Conservation (phyloP, 1,140 invertebrate genomes). For the Drosophila repletoides region DNA sequence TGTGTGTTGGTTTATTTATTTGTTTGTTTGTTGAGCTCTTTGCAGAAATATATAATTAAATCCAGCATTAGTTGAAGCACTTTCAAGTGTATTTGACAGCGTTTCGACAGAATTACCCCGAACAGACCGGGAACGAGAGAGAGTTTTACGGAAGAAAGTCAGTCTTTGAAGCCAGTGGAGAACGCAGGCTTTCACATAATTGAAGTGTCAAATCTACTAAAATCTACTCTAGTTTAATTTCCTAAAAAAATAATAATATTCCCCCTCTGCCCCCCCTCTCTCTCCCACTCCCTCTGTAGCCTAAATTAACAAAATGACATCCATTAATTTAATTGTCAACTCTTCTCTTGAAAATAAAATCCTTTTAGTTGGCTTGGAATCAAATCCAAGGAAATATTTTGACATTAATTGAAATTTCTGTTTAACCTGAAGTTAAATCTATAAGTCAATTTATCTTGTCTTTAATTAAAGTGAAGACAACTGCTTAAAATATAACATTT, state of each 20-base stretch:
- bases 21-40: slow-evolving; percentile 45
- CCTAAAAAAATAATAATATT: too few relatives aligned
- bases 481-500: neutral
- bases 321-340: too few relatives aligned
- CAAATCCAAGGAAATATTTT: too few relatives aligned
- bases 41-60: slow-evolving; percentile 66
- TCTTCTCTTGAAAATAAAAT: neutral
- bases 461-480: neutral
- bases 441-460: too few relatives aligned
- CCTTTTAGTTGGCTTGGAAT: too few relatives aligned
- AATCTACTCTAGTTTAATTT: slow-evolving; percentile 11
- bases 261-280: too few relatives aligned
- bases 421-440: too few relatives aligned
- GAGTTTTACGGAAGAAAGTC: too few relatives aligned
- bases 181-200: slow-evolving; percentile 19
- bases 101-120: slow-evolving; percentile 50
- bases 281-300: too few relatives aligned
- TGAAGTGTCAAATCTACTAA: slow-evolving; percentile 7
- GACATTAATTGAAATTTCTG: too few relatives aligned
- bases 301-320: too few relatives aligned
- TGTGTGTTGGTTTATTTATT: slow-evolving; percentile 38
- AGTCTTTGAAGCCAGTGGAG: slow-evolving; percentile 22
- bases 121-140: too few relatives aligned
- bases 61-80: slow-evolving; percentile 51
- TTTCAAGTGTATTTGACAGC: slow-evolving; percentile 55